Percentiles rank a stretch among this genome's conserved stretches.
phyloP scores from a whole-genome alignment of 1,140 invertebrate genomes.

The Tigriopus japonicus region DNA sequence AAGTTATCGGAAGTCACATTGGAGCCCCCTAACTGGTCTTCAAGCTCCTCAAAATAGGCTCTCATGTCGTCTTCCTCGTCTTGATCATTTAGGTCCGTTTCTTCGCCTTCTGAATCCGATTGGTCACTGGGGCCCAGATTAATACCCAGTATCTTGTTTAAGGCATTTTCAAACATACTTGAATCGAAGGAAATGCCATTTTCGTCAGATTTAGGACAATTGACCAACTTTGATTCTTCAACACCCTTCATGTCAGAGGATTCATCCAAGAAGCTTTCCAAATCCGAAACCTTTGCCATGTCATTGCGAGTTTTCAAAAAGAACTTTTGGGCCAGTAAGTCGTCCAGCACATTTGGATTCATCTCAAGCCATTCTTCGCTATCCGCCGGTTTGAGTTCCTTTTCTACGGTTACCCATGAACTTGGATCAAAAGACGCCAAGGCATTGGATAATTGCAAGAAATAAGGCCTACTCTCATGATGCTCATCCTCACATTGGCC shows the following conservation, averaged over 20 bases:
- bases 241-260: conserved; percentile 10
- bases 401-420: neutral
- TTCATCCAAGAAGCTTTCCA: neutral
- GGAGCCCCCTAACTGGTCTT: neutral
- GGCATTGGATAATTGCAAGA: neutral
- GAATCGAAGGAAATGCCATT: neutral
- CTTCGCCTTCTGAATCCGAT: neutral
- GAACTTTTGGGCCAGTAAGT: neutral
- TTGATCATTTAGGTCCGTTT: neutral
- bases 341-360: neutral
- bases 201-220: neutral
- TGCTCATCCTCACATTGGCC: too few species aligned
- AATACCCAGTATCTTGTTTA: too few species aligned
- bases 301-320: neutral
- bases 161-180: too few species aligned
- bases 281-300: neutral
- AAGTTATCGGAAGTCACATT: neutral
- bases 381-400: neutral
- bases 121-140: too few species aligned
- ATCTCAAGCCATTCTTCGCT: conserved; percentile 1
- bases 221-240: neutral
- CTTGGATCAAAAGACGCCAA: neutral
- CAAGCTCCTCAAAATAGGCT: conserved; percentile 1
- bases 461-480: too few species aligned
- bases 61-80: conserved; percentile 1